Evolutionary conservation across 2,888 invertebrate genomes (phyloP).

Genomic region (Plutella xylostella): DNA sequence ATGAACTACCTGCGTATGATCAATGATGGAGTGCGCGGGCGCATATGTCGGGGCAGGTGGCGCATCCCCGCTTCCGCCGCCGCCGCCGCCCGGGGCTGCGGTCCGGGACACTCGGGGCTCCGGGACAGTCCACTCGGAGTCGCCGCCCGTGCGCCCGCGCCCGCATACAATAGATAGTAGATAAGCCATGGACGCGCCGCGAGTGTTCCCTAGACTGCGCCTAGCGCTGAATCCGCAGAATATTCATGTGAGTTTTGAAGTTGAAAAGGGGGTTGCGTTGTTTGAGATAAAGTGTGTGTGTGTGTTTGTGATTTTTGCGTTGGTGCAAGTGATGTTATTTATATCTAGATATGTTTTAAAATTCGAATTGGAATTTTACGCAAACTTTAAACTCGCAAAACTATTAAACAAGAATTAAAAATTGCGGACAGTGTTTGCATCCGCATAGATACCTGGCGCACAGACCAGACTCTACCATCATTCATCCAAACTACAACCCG

Average conservation of each 20-base stretch:
- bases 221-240: slow-evolving; percentile 56
- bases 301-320: slow-evolving; percentile 15
- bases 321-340: too few species aligned
- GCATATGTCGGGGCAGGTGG: too few species aligned
- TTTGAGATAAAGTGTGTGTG: slow-evolving; percentile 12
- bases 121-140: not conserved
- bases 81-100: too few species aligned
- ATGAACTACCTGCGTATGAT: too few species aligned
- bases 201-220: slow-evolving; percentile 52
- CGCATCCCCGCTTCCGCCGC: slow-evolving; percentile 1
- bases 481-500: not conserved
- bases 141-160: slow-evolving; percentile 32
- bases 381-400: too few species aligned
- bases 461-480: not conserved
- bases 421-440: too few species aligned
- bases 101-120: not conserved
- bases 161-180: not conserved
- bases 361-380: too few species aligned
- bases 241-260: slow-evolving; percentile 49
- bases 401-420: too few species aligned
- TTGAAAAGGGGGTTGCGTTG: not conserved
- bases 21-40: too few species aligned
- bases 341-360: too few species aligned
- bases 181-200: slow-evolving; percentile 34
- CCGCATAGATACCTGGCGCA: too few species aligned